Conservation (phyloP, 2,888 invertebrate genomes). For the Mimachlamys varia region DNA sequence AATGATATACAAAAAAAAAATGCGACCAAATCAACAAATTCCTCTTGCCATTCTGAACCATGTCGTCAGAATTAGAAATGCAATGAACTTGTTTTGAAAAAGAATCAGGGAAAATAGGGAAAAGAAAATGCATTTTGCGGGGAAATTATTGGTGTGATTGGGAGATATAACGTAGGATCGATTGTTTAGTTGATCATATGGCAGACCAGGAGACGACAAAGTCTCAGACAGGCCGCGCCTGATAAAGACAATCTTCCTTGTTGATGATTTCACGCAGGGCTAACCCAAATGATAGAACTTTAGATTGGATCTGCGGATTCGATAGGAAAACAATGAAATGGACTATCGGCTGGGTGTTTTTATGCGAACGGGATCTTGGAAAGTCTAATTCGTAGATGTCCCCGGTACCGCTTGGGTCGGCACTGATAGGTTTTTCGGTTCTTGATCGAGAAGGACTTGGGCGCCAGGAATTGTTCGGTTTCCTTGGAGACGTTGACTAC, state of each 20-base stretch:
- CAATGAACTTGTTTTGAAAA: not conserved
- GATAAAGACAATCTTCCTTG: constrained; percentile 6
- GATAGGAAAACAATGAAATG: constrained; percentile 34
- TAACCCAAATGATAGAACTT: constrained; percentile 31
- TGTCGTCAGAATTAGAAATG: not conserved
- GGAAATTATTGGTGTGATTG: not conserved
- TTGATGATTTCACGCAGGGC: constrained; percentile 27
- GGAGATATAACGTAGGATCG: not conserved
- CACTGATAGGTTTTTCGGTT: not conserved
- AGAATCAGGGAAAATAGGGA: not conserved
- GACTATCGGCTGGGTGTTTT: not conserved
- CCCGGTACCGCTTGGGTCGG: not conserved
- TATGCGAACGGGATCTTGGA: not conserved
- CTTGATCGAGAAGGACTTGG: not conserved
- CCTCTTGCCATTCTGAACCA: not conserved
- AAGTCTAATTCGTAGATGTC: constrained; percentile 22
- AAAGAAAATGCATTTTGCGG: constrained; percentile 1
- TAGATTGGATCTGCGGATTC: constrained; percentile 28
- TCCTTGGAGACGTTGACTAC: not conserved
- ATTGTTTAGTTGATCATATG: not conserved
- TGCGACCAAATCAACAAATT: no score
- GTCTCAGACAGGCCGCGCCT: not conserved
- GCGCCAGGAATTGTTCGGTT: not conserved
- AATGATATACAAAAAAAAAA: no score
- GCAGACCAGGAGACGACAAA: not conserved